Evolutionary conservation across 2,797 vertebrate genomes (phyloP), one percentile per base, ranked within the genome.

Genomic region (Acrossocheilus wenchowensis): DNA sequence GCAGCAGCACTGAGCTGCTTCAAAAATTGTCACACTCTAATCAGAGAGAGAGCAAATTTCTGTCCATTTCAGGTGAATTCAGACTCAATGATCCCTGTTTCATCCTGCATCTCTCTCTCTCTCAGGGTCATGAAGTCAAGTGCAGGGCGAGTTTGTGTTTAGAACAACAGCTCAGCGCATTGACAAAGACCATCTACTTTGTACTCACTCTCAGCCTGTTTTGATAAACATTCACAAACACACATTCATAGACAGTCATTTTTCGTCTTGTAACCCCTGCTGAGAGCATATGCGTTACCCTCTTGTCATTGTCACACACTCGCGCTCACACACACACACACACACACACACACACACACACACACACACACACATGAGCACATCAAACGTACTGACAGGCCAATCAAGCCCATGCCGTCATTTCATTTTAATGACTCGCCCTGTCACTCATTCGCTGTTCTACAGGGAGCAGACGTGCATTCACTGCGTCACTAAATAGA

Each of bases 11-110:
- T 90, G 91, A 94, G 90, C 91, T 92, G 93, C 93, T 94, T 95
- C 94, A 95, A 94, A 95, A 93, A 86, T 90, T 93, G 94, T 94
- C 93, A 92, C 92, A 89, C 90, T 62, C 90, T 94, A 94, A 94
- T 93, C 93, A 94, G 91, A 84, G 57, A 64, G 48, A 26, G 30
- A 39, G 81, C 2, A 57, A 30, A 21, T 71, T 79, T 57, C 39
- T 60, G 19, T 36, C 64, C 64, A 75, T 82, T 77, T 69, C 39
- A n/a, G 62, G 72, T 87, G 39, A 68, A 57, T 60, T 39, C 54
- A 81, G 69, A 86, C 10, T 36, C 41, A 57, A 34, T 12, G 30
- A 64, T 81, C n/a, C 45, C 6, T 23, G 11, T 85, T 74, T 87
- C 81, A n/a, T 73, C 60, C 64, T 26, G 26, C 23, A 36, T 66